Base-by-base conservation (phyloP, 2,797 vertebrate genomes). In the Pseudomugil tenellus region DNA sequence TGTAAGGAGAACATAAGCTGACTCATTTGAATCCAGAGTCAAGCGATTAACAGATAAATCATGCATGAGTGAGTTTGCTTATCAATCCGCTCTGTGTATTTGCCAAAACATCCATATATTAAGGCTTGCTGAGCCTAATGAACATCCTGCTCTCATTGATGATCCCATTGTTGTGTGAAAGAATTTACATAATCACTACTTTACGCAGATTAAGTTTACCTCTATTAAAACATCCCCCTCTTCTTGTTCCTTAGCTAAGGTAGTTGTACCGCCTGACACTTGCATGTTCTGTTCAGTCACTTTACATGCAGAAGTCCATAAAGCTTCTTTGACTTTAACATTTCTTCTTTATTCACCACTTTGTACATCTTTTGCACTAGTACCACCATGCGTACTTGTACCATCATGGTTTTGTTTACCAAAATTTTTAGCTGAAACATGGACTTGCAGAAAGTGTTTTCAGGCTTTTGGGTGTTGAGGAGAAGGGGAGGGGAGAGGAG, bases 111-210 rank as follows among this genome's bases (percentile, higher is more conserved):
- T 89, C 83, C 81, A 87, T 91, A 91, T 89, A 89, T 92, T 92
- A 93, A 87, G 76, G 73, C 84, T 74, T 19, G 73, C 89, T 87
- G 80, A 88, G 84, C 66, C 74, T 92, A 92, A 93, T 92, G 90
- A 93, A 90, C 87, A 87, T 86, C 87, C 81, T n/a, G 56, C 74
- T 87, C 88, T 92, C 90, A 93, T 90, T 92, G 91, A 92, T 91
- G 87, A 87, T 87, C 85, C 87, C 68, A 87, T 91, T 91, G 89
- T 92, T 91, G 81, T 87, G 78, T 49, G 62, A 64, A 67, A 79
- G 72, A 91, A 91, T 93, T 92, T 87, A 85, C 92, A 92, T 93
- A 92, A 91, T 91, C 83, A 52, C 85, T 89, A 63, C 79, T 88
- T 88, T 87, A 79, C 84, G 63, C 79, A 69, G 84, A 91, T 92